Evolutionary conservation across 2,888 invertebrate species (phyloP), one percentile per base, ranked within the genome.

Genomic region (Orthonevra nobilis): DNA sequence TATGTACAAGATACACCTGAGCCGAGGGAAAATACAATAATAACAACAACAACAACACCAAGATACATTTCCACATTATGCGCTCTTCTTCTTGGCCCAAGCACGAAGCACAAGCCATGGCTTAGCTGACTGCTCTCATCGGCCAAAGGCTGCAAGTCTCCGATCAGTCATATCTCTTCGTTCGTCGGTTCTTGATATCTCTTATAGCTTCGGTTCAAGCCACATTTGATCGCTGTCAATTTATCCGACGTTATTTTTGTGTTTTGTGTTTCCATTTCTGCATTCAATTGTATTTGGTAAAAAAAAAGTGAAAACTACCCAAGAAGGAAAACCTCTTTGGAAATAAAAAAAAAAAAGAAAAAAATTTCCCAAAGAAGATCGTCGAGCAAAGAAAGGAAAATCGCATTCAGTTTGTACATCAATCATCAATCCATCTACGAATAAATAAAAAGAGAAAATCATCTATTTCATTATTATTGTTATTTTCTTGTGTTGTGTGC

Each of bases 1-100:
- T 68, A 72, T 66, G 70, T 79, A 79, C 79, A 72, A 73, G 61
- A 61, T 79, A 79, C 79, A 79, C 79, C 79, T 79, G 79, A 79
- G 61, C 66, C 36, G 66, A 72, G 72, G 38, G 50, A 68, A 66
- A 64, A 52, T 44, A 42, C 44, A 56, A 66, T 17, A 58, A 42
- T 19, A 48, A 54, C 19, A 38, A 52, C 17, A 14, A 15, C 6
- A 6, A 36, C 36, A 32, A 50, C 23, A 38, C 26, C 20, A 32
- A 42, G 30, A 42, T 46, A 20, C 19, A 17, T 58, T 46, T 58
- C 12, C 23, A 32, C 48, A 56, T 36, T 64, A 32, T 58, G 26
- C 42, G 34, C 54, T 70, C 52, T 60, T 70, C 58, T 38, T 61
- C 52, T 40, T 58, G 32, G 19, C 9, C 14, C 4, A 5, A 56